Evolutionary conservation across 2,888 invertebrate species (phyloP), one percentile per base, ranked within the genome.

Genomic region (Epinotia demarniana): DNA sequence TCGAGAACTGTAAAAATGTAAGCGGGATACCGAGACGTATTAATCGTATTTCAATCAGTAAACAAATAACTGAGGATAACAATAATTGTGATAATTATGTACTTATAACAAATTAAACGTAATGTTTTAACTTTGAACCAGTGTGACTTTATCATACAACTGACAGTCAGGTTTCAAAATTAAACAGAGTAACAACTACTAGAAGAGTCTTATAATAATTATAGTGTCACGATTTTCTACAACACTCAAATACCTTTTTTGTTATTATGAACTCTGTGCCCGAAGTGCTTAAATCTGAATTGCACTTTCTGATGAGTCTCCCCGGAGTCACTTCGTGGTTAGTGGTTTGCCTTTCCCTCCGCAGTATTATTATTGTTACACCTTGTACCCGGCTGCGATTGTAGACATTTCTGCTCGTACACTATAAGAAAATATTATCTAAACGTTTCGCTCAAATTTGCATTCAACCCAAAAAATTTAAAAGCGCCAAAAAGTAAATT

Each of bases 311-410:
- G 80, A 81, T 78, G 79, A 77, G 78, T 70, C 64, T 69, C 72
- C 77, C 77, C 76, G 82, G 78, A 82, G 78, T 84, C 78, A 80
- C 81, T 83, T 84, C 83, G 89, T 89, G 89, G 90, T 88, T 83
- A 87, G 89, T 84, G 85, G 87, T 89, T 89, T 89, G 85, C 92
- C 92, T 92, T 92, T 92, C 91, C 91, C 92, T 91, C 82, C 78
- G 81, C 83, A 83, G 84, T 85, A 83, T 83, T 88, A 85, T 86
- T 83, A 78, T 83, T 75, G 46, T 81, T 75, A 66, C 64, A 70
- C 27, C 70, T 66, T 71, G 49, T 60, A 70, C 16, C 12, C 9
- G 13, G 18, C 18, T 46, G 18, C 57, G 18, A 19, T 19, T 18
- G 62, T 9, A 62, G 39, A 39, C n/a, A 11, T 61, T 61, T 27